Percentiles rank a stretch among this genome's conserved stretches.
phyloP scores from a whole-genome alignment of 2,113 vertebrate genomes.

The Heliornis fulica region DNA sequence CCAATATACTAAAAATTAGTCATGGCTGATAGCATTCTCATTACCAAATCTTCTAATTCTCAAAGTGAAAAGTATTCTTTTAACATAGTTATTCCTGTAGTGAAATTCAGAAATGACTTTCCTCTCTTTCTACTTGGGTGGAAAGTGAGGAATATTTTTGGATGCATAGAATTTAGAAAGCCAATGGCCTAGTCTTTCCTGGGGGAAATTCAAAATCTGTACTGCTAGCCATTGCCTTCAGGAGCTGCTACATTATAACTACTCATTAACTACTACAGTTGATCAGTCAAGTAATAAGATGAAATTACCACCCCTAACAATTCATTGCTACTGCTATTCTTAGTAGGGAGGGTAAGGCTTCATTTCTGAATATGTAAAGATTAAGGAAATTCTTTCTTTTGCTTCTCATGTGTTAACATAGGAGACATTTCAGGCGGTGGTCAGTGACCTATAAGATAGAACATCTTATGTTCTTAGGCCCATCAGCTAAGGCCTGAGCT shows the following conservation, averaged over 20 bases:
- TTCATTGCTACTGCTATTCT: background rate
- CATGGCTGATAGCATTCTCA: background rate
- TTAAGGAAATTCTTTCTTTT: background rate
- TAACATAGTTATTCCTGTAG: background rate
- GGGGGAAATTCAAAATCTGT: background rate
- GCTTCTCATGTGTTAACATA: background rate
- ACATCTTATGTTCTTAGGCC: background rate
- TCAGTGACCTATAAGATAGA: background rate
- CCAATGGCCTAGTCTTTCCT: background rate
- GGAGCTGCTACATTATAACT: too few relatives aligned
- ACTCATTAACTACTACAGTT: background rate
- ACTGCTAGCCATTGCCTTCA: background rate
- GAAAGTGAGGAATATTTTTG: background rate
- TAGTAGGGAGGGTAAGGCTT: background rate
- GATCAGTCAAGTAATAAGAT: background rate
- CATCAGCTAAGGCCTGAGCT: background rate
- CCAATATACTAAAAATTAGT: background rate
- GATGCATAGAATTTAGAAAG: background rate
- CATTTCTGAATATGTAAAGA: background rate
- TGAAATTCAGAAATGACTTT: background rate
- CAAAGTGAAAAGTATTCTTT: background rate
- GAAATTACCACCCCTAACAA: background rate
- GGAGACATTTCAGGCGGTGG: background rate
- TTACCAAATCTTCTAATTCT: background rate
- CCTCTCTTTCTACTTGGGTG: background rate